Evolutionary conservation across 2,113 vertebrate species (phyloP), one percentile per base, ranked within the genome.

Genomic region (Leucopsar rothschildi): DNA sequence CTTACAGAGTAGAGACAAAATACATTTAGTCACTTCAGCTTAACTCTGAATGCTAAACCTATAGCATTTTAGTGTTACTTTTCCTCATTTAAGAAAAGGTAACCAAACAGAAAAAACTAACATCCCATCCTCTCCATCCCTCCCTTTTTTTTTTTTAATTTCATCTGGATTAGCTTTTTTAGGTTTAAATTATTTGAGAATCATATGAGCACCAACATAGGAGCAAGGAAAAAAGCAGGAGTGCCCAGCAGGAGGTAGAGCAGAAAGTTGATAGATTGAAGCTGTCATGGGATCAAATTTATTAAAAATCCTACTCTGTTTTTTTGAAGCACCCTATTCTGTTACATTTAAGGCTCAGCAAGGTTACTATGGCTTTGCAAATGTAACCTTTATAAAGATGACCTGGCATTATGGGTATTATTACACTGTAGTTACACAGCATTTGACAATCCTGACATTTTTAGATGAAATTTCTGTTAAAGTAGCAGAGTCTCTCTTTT

Each of bases 301-400:
- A 76, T 56, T 53, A 57, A 47, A 78, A 80, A 75, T 53, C 28
- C 31, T 15, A 23, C 37, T 68, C 27, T 19, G 16, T 19, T 29
- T 55, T 39, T 72, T 60, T 73, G 16, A 79, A 91, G 63, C 8
- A 22, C 28, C 5, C 8, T 9, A 3, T 64, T 47, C 53, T n/a
- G 24, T 60, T 72, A 22, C 14, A 29, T 40, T 87, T 84, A 79
- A 89, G 86, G 52, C 25, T 69, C 68, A 59, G 39, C 16, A 71
- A 94, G 49, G 53, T 79, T 76, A 85, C 55, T 69, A 3, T 12
- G 45, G 59, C 18, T 96, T 72, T 85, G 47, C 56, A 78, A 70
- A 84, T 64, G 19, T 24, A 33, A 71, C 52, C 57, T 89, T 83
- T 71, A 76, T 57, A 86, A 69, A 61, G 39, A 64, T 5, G 31